Percentiles rank a stretch among this genome's conserved stretches.
These are phyloP conservation scores for Brachypterus glaber DNA, from an alignment of 2,888 invertebrate genomes.

Conservation along the genomic window DNA sequence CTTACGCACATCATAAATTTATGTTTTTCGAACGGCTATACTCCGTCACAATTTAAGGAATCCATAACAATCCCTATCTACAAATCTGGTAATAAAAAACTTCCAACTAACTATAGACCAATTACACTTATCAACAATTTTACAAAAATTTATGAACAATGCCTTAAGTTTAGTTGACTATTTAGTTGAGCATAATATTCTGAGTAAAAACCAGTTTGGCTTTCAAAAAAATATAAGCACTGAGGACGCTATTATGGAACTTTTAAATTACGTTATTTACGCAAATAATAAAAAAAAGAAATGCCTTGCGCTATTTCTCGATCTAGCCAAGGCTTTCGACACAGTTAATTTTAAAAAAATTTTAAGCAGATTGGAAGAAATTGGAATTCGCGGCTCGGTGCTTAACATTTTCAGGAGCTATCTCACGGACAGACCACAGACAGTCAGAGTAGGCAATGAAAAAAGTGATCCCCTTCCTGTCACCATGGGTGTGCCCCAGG, in stretches of 20 bases:
- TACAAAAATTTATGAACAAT: conserved; percentile 1
- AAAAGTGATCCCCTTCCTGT: not conserved
- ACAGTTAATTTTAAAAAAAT: not conserved
- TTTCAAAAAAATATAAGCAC: too few species aligned
- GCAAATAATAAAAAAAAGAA: conserved; percentile 1
- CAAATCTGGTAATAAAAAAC: not conserved
- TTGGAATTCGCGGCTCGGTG: not conserved
- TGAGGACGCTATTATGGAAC: too few species aligned
- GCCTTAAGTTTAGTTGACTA: not conserved
- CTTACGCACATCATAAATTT: not conserved
- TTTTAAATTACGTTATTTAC: not conserved
- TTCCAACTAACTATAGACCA: too few species aligned
- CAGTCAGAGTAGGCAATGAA: not conserved
- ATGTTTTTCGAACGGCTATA: not conserved
- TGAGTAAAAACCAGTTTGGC: too few species aligned
- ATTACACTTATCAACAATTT: conserved; percentile 1
- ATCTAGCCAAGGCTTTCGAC: not conserved
- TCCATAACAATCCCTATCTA: not conserved
- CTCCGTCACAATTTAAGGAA: not conserved
- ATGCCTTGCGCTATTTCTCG: conserved; percentile 1
- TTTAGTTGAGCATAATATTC: not conserved
- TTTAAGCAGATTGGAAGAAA: not conserved
- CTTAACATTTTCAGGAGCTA: not conserved
- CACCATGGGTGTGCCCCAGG: not conserved
- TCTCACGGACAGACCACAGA: not conserved